Base-by-base conservation (phyloP, 2,888 invertebrate species). In the Cosmorhoe ocellata region DNA sequence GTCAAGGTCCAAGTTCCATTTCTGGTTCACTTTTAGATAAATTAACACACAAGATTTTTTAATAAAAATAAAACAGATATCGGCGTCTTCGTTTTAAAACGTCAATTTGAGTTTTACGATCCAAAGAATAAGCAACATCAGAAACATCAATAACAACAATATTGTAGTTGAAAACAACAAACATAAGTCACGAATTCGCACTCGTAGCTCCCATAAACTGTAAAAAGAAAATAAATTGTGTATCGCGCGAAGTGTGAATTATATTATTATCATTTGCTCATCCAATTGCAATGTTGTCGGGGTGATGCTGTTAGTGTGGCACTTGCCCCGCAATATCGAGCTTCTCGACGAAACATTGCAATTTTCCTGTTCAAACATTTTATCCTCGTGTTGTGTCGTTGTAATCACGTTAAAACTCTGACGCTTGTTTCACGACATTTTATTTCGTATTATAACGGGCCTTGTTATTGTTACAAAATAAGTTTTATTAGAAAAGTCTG, bases 311-410 rank as follows among this genome's bases (percentile, higher is more conserved):
- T 69, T 74, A 69, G 65, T 66, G 59, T 59, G 62, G 53, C 64
- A 61, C 65, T 71, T 62, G 64, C 40, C 50, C 59, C 64, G 64
- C 67, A 70, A 78, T 76, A 77, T 71, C 61, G 67, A 67, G 59
- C 64, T 64, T 68, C 70, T 67, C 65, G 54, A 56, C 57, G 64
- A 69, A 69, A 71, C 70, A 61, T 64, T 71, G 68, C 74, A 70
- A 77, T 77, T 79, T 77, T 74, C 75, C 70, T 67, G 69, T 71
- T 71, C 60, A 71, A 79, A 72, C 64, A 74, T 74, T 75, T 73
- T 68, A 66, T 66, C 66, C 65, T 70, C 58, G 66, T 66, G 67
- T 69, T 75, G 69, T 65, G 68, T 65, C 63, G 59, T 72, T 63
- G 66, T 79, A 78, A 80, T 80, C 68, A 67, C 65, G 67, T 76